phyloP scores from a whole-genome alignment of 1,140 invertebrate species.

The Rhagoletis pomonella region DNA sequence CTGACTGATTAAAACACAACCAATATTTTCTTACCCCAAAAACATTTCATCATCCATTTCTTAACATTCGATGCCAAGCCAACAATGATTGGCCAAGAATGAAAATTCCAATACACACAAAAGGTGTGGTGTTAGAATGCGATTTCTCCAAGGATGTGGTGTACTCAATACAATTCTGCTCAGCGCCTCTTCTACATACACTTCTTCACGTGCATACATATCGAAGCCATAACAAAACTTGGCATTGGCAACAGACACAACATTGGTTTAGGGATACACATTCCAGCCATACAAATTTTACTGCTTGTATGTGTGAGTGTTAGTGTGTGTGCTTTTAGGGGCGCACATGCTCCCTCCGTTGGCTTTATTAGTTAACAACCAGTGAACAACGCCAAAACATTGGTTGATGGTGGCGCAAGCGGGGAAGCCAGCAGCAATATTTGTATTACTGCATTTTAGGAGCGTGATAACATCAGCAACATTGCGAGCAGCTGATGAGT shows the following conservation, averaged over 20 bases:
- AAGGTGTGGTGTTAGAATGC: constrained; percentile 55
- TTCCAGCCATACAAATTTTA: background rate
- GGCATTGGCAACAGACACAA: constrained; percentile 22
- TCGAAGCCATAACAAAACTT: constrained; percentile 21
- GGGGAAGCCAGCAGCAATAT: background rate
- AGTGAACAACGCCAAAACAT: background rate
- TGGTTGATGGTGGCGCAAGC: background rate
- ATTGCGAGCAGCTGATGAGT: background rate
- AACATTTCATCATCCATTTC: constrained; percentile 10
- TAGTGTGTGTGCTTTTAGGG: background rate
- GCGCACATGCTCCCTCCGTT: constrained; percentile 53
- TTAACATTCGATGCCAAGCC: constrained; percentile 17
- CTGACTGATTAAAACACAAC: background rate
- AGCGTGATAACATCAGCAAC: constrained; percentile 10
- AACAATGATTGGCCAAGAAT: constrained; percentile 54
- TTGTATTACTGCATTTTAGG: background rate
- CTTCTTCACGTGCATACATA: constrained; percentile 8
- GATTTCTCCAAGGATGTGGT: constrained; percentile 53
- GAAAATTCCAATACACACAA: constrained; percentile 53
- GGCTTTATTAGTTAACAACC: constrained; percentile 11
- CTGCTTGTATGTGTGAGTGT: background rate
- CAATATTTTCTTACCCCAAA: constrained; percentile 44
- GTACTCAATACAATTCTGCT: constrained; percentile 41
- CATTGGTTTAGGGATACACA: constrained; percentile 1
- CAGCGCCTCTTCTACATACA: background rate